Evolutionary conservation across 37 sponge, comb jelly and placozoan species (phyloP), one percentile per base, ranked within the genome.

Genomic region (Haliclona indistincta): DNA sequence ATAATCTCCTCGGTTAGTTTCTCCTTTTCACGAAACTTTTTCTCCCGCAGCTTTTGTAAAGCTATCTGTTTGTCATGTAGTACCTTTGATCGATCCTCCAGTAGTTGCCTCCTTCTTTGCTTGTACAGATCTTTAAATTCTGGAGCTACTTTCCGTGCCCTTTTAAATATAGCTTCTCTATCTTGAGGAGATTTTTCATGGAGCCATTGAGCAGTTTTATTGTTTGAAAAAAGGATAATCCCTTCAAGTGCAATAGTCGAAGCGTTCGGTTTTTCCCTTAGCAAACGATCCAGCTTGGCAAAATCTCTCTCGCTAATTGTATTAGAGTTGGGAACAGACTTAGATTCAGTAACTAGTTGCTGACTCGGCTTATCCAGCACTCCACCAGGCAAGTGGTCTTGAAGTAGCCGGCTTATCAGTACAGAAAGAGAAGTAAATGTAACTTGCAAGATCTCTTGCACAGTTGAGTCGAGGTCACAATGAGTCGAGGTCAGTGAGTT

Each of bases 191-290:
- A 25, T 25, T 75, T 60, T 7, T 42, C 19, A 30, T 22, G 1
- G 11, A 77, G 54, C 77, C 77, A 77, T 33, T 10, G 17, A 15
- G 54, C 3, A 19, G 77, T 77, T 65, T 77, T 77, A 32, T 77
- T 77, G n/a, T n/a, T n/a, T n/a, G n/a, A n/a, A n/a, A n/a, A n/a
- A n/a, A n/a, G n/a, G n/a, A n/a, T n/a, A n/a, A 23, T 64, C 52
- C 1, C 54, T 22, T 37, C 44, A 77, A 22, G 65, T 13, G 8
- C 64, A 51, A 42, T 65, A 15, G 13, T 6, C 39, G 25, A 65
- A 53, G 32, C 64, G 7, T 8, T 53, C 77, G 52, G 65, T 65
- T 4, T 64, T 54, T 6, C 65, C 25, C n/a, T 77, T 54, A 65
- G 67, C 65, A 36, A 77, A 30, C 2, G 37, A n/a, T n/a, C n/a